Conservation (phyloP, 2,888 invertebrate genomes). For the Dryadula phaetusa region DNA sequence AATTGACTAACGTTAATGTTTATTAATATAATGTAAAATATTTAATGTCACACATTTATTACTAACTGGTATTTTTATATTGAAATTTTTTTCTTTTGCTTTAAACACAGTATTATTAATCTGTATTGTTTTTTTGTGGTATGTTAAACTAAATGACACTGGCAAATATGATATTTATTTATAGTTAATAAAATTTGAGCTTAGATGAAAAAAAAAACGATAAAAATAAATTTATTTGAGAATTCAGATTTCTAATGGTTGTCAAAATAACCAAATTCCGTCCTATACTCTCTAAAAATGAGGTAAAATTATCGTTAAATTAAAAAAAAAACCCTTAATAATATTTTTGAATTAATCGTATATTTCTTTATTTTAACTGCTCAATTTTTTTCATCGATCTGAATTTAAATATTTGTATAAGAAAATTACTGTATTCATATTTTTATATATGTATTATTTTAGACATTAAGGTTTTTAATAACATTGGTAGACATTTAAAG, state of each 20-base stretch:
- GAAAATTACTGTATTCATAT: slow-evolving; percentile 34
- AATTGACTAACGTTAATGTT: neutral
- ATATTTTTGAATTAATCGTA: neutral
- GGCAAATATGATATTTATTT: neutral
- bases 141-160: neutral
- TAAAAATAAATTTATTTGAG: neutral
- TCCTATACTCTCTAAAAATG: slow-evolving; percentile 33
- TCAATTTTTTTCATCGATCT: slow-evolving; percentile 39
- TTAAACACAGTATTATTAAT: neutral
- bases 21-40: slow-evolving; percentile 19
- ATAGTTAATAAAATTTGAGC: neutral
- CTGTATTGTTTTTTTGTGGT: neutral
- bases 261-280: slow-evolving; percentile 36
- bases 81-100: neutral
- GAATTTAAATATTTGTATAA: slow-evolving; percentile 1
- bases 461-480: neutral
- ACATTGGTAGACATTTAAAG: slow-evolving; percentile 3
- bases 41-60: slow-evolving; percentile 20
- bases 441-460: slow-evolving; percentile 10
- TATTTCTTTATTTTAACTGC: slow-evolving; percentile 21
- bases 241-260: slow-evolving; percentile 20
- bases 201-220: neutral
- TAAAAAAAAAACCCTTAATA: slow-evolving; percentile 20
- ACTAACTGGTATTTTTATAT: slow-evolving; percentile 17
- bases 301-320: slow-evolving; percentile 27